These are phyloP conservation scores for Rachycentron canadum DNA, from an alignment of 2,797 vertebrate genomes.

Conservation along the genomic window DNA sequence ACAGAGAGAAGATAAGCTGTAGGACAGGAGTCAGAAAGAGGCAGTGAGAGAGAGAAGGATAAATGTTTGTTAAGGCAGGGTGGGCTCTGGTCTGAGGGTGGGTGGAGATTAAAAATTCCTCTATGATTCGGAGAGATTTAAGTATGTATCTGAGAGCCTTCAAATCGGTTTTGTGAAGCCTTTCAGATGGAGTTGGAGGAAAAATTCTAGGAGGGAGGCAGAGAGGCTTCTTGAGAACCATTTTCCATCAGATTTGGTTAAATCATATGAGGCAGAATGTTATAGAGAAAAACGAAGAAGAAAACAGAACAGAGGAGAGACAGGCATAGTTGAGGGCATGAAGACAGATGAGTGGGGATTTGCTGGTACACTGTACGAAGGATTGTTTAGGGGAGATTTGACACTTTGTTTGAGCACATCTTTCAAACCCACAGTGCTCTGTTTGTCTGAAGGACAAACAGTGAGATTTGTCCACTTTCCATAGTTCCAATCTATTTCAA, in stretches of 20 bases:
- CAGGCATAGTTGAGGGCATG: not conserved
- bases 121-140: constrained; percentile 72
- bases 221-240: constrained; percentile 29
- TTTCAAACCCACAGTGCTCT: not conserved
- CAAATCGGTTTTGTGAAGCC: constrained; percentile 59
- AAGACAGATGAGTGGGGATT: constrained; percentile 1
- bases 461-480: not conserved
- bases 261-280: constrained; percentile 18
- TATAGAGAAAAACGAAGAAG: constrained; percentile 5
- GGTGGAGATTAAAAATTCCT: constrained; percentile 76
- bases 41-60: constrained; percentile 7
- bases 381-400: constrained; percentile 10
- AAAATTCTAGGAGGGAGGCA: constrained; percentile 44
- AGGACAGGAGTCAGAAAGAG: constrained; percentile 25
- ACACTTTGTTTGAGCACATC: constrained; percentile 20
- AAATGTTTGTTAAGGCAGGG: constrained; percentile 53
- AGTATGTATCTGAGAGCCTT: constrained; percentile 75
- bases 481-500: not conserved
- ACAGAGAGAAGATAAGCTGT: constrained; percentile 36
- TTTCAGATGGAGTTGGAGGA: constrained; percentile 36
- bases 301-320: not conserved
- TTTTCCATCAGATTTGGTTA: constrained; percentile 40
- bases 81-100: constrained; percentile 63
- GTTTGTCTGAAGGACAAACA: no score
- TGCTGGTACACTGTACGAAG: not conserved